Evolutionary conservation across 2,888 invertebrate species (phyloP), one percentile per base, ranked within the genome.

Genomic region (Megamerina dolium): DNA sequence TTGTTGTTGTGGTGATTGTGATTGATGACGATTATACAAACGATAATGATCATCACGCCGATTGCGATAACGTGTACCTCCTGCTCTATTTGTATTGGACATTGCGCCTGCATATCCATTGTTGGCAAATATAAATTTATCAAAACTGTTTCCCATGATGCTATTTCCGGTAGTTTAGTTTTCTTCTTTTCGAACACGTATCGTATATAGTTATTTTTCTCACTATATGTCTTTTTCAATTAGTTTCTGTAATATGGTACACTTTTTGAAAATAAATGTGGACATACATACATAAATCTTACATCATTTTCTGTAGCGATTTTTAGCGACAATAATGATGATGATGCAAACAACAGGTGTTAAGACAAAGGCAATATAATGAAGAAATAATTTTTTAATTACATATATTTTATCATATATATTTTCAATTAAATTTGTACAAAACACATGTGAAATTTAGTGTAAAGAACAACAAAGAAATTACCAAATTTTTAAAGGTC

Each of bases 61-160:
- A 23, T 23, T 23, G 10, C 23, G 23, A 23, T 23, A 8, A 23
- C 23, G 29, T 31, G 43, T 17, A 37, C 37, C 31, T 8, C 16
- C 18, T 16, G 19, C 34, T 39, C 34, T 46, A 49, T 42, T 41
- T 44, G 30, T 50, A 50, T 4, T 19, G 31, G n/a, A n/a, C n/a
- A n/a, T n/a, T n/a, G n/a, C n/a, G n/a, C n/a, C n/a, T n/a, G n/a
- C n/a, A n/a, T 18, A 49, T 46, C 37, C 20, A 31, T 39, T 30
- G 30, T 20, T 20, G n/a, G n/a, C n/a, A 34, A 27, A 41, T 16
- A 39, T 37, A 27, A 65, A 54, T 49, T 59, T 66, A 32, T 68
- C 65, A 45, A 66, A 61, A 46, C 64, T 65, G 47, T 68, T 68
- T 40, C 68, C 68, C 68, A 68, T 68, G 32, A 29, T 34, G 21